Base-by-base conservation (phyloP, 2,888 invertebrate species). In the Apodemia hepburni region DNA sequence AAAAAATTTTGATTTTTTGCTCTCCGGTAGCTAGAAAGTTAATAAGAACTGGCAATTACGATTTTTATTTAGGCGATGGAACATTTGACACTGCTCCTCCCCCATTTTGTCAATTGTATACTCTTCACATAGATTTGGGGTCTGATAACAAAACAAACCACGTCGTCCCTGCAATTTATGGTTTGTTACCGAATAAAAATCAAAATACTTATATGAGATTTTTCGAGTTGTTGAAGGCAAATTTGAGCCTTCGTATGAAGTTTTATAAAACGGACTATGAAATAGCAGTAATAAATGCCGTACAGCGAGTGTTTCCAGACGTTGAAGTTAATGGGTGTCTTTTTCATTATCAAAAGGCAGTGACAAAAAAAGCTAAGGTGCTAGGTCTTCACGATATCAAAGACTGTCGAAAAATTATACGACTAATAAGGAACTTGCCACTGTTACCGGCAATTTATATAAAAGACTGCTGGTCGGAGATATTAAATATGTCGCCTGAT, bases 381-480 rank as follows among this genome's bases (percentile, higher is more conserved):
- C 47, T 47, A 17, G 47, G 47, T 47, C 47, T 47, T 47, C 47
- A 47, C 47, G 17, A 17, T 47, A 47, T 47, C 17, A 47, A 47
- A 47, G 47, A 47, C 47, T 47, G 38, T 38, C 47, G 47, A 47
- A 47, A 47, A 47, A 47, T 47, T 47, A 17, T 47, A 47, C 17
- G 17, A 47, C 47, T 47, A 47, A 47, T 47, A 47, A 47, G 47
- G 17, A 47, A 47, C 47, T 47, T 47, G 47, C 47, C 47, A 17
- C 47, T 47, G 47, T 47, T 47, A 47, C 47, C 47, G 47, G 47
- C 47, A 47, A 47, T 47, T 47, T 47, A 47, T 47, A 47, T 47
- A 47, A 47, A 47, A 47, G 47, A 47, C 47, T 47, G 47, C 47
- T 47, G 47, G 47, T 47, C 47, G 47, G 17, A 47, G 17, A 47